Base-by-base conservation (phyloP, 1,140 invertebrate genomes). In the Eriocheir sinensis region DNA sequence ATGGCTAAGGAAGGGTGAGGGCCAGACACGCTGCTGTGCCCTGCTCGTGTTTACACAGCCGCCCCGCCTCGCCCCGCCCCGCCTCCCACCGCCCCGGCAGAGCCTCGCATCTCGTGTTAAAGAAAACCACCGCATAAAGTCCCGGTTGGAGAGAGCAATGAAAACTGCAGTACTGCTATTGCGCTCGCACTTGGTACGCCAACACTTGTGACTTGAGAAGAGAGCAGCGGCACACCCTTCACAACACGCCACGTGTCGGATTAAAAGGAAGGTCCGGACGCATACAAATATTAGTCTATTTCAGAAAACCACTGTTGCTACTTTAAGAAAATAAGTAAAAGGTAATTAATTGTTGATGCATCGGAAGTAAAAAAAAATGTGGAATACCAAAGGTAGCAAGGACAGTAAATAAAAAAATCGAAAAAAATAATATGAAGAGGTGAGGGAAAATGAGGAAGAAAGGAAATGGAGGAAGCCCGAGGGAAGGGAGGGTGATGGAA, bases 311-410 rank as follows among this genome's bases (percentile, higher is more conserved):
- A 53, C 21, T 21, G 48, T 12, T 3, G 4, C 15, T 6, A 83
- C 30, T 32, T n/a, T 1, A 32, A 38, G 30, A 83, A 38, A 83
- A n/a, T 15, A 34, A 38, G 15, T 38, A 83, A 12, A n/a, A n/a
- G n/a, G n/a, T n/a, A n/a, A n/a, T n/a, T n/a, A n/a, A n/a, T 83
- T 86, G 41, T 89, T 30, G 8, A 83, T 9, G 81, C n/a, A 83
- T 9, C 17, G 21, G 38, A 12, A 12, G 8, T 83, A 44, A 44
- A 30, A 32, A 30, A 48, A 48, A 86, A 38, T 15, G 2, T 38
- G 2, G 81, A 83, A 34, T 9, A 34, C n/a, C 8, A 72, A 72
- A 72, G 60, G 60, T 15, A 72, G 60, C 60, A 72, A n/a, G 60
- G n/a, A 72, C 12, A 72, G n/a, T 15, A 38, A 86, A 17, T 38